Conservation (phyloP, 2,888 invertebrate genomes). For the Buathra laborator region DNA sequence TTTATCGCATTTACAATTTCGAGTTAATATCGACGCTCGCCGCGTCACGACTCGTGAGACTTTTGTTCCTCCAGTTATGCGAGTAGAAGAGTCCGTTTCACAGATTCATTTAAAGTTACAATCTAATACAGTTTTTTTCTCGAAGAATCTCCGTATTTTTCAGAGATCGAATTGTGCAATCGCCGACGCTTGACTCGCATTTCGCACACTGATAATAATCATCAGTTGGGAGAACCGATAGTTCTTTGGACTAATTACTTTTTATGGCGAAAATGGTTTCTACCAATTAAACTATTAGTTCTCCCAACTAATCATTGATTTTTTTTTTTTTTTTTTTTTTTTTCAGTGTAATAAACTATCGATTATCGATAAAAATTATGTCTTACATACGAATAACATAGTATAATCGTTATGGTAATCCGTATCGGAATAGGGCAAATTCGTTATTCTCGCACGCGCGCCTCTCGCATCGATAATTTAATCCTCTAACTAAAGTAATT, state of each 20-base stretch:
- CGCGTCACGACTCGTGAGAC: constrained; percentile 20
- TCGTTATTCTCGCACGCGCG: not conserved
- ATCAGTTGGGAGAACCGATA: too few species aligned
- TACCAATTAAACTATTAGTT: too few species aligned
- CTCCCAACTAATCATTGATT: too few species aligned
- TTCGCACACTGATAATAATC: too few species aligned
- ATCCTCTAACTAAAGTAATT: constrained; percentile 64
- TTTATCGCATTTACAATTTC: constrained; percentile 19
- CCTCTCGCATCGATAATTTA: not conserved
- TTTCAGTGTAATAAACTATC: too few species aligned
- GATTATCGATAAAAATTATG: not conserved
- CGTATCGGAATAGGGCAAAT: not conserved
- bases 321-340: too few species aligned
- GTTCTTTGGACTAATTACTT: too few species aligned
- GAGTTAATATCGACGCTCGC: constrained; percentile 24
- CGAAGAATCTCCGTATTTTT: not conserved
- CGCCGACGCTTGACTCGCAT: too few species aligned
- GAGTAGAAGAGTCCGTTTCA: not conserved
- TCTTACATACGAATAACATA: constrained; percentile 10
- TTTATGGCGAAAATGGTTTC: too few species aligned
- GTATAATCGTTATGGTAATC: constrained; percentile 29
- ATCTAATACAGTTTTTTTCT: not conserved
- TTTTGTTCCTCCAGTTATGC: not conserved
- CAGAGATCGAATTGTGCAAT: not conserved
- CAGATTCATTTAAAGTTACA: not conserved